These are phyloP conservation scores for Sternarchorhynchus goeldii DNA, from an alignment of 2,797 vertebrate species.

Conservation along the genomic window DNA sequence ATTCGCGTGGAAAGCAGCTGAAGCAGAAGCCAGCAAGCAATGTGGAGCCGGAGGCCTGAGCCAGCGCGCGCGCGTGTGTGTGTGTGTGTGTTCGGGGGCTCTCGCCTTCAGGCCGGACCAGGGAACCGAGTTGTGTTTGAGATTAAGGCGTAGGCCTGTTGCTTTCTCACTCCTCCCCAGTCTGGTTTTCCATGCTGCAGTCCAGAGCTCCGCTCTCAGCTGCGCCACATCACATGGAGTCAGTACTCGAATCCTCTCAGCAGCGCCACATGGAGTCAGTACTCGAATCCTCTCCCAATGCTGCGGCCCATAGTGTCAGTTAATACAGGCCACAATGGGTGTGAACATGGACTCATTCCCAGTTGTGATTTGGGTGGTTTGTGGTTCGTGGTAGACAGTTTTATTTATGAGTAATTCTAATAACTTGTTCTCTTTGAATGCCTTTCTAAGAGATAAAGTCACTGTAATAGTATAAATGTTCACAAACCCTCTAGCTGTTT, in stretches of 20 bases:
- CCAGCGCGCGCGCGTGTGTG: not conserved
- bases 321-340: constrained; percentile 15
- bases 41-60: not conserved
- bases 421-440: too few relatives aligned
- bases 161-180: constrained; percentile 1
- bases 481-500: not conserved
- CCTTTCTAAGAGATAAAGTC: not conserved
- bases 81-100: not conserved
- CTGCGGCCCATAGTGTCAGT: constrained; percentile 26
- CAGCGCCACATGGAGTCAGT: constrained; percentile 36
- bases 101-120: constrained; percentile 19
- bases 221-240: constrained; percentile 40
- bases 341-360: not conserved
- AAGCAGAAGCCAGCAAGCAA: constrained; percentile 10
- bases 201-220: constrained; percentile 26
- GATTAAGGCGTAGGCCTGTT: constrained; percentile 17
- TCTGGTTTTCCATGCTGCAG: constrained; percentile 32
- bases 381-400: constrained; percentile 4
- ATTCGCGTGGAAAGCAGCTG: not conserved
- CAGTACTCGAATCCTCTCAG: too few relatives aligned
- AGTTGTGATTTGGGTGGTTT: constrained; percentile 9
- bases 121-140: constrained; percentile 23
- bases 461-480: not conserved
- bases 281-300: constrained; percentile 16
- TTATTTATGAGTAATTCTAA: not conserved